Evolutionary conservation across 1,140 invertebrate species (phyloP).

Genomic region (Cydia amplana): DNA sequence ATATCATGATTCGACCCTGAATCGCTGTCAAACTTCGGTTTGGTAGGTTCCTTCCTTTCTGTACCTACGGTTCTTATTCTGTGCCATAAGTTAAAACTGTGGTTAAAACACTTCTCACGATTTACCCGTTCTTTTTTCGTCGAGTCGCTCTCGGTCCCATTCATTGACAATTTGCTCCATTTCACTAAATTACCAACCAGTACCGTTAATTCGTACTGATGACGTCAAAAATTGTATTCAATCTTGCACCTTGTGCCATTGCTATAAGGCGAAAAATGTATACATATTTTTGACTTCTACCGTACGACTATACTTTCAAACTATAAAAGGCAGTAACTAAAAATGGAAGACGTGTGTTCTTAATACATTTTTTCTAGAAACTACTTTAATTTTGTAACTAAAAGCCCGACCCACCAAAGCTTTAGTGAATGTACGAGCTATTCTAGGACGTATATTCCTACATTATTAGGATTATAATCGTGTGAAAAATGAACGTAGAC

Average conservation of each 20-base stretch:
- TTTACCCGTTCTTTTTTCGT: background rate
- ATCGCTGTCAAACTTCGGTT: too few species aligned
- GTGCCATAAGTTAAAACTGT: background rate
- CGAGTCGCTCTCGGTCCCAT: background rate
- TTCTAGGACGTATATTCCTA: background rate
- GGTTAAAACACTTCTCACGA: background rate
- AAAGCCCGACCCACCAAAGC: background rate
- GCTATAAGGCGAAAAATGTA: background rate
- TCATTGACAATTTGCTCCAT: constrained; percentile 6
- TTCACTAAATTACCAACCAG: background rate
- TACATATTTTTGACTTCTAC: background rate
- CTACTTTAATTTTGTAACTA: background rate
- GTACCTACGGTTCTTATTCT: too few species aligned
- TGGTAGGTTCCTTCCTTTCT: too few species aligned
- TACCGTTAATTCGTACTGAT: background rate
- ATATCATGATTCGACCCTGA: too few species aligned
- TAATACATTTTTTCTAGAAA: background rate
- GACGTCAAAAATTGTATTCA: background rate
- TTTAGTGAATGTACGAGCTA: too few species aligned
- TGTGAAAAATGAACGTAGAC: background rate
- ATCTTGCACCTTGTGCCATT: background rate
- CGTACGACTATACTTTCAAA: background rate
- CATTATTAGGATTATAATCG: background rate
- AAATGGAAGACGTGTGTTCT: background rate
- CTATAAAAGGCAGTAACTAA: background rate